Conservation (phyloP, 2,888 invertebrate genomes). For the Kryphioiulus occultus region DNA sequence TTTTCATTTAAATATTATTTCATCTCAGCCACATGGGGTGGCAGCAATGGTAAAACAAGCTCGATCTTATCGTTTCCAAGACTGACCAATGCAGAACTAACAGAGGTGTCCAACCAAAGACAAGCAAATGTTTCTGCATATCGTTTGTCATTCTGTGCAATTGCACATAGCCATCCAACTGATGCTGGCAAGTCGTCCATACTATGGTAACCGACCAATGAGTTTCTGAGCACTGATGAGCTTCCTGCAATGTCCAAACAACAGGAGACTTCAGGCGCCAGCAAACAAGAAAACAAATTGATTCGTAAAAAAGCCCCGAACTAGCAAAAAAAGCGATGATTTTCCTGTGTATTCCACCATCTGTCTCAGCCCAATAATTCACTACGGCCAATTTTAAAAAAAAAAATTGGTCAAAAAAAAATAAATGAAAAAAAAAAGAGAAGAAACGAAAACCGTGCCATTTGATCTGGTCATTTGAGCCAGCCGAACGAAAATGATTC, state of each 20-base stretch:
- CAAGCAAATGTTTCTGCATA: no score
- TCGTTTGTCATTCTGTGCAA: no score
- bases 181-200: no score
- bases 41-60: not conserved
- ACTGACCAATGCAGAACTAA: no score
- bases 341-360: not conserved
- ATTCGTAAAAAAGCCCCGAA: not conserved
- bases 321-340: not conserved
- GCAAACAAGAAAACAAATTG: constrained; percentile 10
- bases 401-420: not conserved
- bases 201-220: no score
- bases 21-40: not conserved
- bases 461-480: constrained; percentile 32
- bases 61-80: no score
- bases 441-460: not conserved
- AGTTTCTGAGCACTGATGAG: not conserved
- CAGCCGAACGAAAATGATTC: constrained; percentile 27
- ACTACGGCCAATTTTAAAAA: not conserved
- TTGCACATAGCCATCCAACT: no score
- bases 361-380: constrained; percentile 4
- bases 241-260: not conserved
- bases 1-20: not conserved
- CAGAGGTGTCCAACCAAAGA: no score
- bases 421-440: not conserved
- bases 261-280: not conserved